A percentile compares a stretch with the other conserved stretches of the same genome.
phyloP scores from a whole-genome alignment of 2,113 vertebrate species.

The Tricholaema leucomelas region DNA sequence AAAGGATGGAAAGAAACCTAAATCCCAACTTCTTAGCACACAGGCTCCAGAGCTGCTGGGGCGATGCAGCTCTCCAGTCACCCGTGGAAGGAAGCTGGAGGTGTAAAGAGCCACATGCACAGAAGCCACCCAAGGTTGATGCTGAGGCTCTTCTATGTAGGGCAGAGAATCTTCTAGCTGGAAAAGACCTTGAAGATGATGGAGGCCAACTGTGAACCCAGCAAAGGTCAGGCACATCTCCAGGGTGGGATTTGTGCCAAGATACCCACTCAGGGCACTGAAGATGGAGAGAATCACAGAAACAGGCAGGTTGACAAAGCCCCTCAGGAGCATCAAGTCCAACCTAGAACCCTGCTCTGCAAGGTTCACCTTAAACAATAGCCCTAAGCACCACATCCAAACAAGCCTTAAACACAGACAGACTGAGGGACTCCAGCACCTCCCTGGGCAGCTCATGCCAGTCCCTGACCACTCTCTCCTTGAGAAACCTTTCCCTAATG shows the following conservation, averaged over 20 bases:
- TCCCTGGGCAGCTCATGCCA: too few species aligned
- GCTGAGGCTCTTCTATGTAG: neutral
- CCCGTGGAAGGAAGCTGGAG: neutral
- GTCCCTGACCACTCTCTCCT: too few species aligned
- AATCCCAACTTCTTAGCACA: neutral
- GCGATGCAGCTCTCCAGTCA: neutral
- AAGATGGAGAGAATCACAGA: neutral
- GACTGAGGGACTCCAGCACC: too few species aligned
- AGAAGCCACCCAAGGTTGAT: neutral
- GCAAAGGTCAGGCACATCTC: neutral
- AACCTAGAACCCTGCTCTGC: too few species aligned
- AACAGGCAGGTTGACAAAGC: too few species aligned
- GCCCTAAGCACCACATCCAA: too few species aligned
- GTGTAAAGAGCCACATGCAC: too few species aligned
- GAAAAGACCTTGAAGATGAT: neutral
- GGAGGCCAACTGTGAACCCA: neutral
- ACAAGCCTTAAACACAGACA: too few species aligned
- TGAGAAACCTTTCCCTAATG: too few species aligned
- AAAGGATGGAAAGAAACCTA: neutral
- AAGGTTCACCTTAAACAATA: too few species aligned
- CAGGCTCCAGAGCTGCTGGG: neutral
- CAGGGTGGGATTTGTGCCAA: accelerated
- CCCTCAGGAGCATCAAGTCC: too few species aligned
- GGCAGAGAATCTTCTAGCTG: neutral
- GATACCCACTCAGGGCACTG: neutral